Evolutionary conservation across 2,113 vertebrate genomes (phyloP).

Genomic region (Pollimyrus isidori): DNA sequence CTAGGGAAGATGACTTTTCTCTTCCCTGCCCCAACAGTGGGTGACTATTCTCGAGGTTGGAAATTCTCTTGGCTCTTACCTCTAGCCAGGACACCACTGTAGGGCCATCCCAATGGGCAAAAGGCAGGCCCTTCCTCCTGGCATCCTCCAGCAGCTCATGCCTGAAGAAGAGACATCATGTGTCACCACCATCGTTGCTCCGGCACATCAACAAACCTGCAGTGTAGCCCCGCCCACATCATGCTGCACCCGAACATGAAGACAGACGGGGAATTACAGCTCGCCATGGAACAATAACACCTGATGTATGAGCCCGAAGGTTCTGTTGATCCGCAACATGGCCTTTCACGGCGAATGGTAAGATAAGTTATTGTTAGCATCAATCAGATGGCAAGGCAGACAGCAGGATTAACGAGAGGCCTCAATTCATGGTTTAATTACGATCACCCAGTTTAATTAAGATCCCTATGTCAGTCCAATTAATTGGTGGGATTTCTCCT

Average conservation of each 20-base stretch:
- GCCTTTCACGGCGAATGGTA: neutral
- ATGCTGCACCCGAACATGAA: neutral
- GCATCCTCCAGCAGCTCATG: conserved; percentile 93
- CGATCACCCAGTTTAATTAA: conserved; percentile 1
- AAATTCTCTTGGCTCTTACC: conserved; percentile 54
- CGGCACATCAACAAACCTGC: neutral
- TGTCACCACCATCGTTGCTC: neutral
- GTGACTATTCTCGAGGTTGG: neutral
- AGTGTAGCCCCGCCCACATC: neutral
- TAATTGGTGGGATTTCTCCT: neutral
- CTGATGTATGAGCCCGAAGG: neutral
- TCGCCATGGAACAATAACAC: neutral
- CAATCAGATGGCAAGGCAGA: neutral
- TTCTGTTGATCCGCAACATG: neutral
- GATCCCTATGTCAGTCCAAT: neutral
- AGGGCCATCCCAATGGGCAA: conserved; percentile 94
- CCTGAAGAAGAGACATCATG: conserved; percentile 47
- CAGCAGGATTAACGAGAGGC: neutral
- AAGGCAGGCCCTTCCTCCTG: conserved; percentile 82
- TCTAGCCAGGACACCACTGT: conserved; percentile 98
- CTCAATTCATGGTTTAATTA: conserved; percentile 8
- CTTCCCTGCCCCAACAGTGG: neutral
- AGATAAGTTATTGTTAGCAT: conserved; percentile 8
- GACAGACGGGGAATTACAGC: neutral
- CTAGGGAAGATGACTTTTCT: neutral